A percentile compares a stretch with the other conserved stretches of the same genome.
phyloP scores from a whole-genome alignment of 2,888 invertebrate species.

The Plemyria rubiginata region DNA sequence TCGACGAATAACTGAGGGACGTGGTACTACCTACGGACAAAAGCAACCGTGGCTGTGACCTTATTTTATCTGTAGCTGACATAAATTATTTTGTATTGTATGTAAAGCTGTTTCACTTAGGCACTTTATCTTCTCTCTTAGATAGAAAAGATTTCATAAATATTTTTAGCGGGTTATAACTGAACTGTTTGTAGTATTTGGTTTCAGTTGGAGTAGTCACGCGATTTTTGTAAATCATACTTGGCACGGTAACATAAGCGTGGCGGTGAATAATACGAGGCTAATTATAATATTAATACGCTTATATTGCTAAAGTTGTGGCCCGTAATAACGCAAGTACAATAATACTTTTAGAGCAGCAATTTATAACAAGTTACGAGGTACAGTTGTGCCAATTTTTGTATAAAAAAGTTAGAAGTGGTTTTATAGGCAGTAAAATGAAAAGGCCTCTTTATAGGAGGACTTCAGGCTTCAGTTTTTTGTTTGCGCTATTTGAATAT shows the following conservation, averaged over 20 bases:
- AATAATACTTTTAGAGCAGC: slow-evolving; percentile 1
- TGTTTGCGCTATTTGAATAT: not conserved
- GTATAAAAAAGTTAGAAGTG: not conserved
- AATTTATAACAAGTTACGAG: not conserved
- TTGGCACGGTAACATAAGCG: slow-evolving; percentile 19
- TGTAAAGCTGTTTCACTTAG: too few relatives aligned
- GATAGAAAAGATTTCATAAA: slow-evolving; percentile 24
- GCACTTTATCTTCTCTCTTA: slow-evolving; percentile 14
- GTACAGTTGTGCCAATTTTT: not conserved
- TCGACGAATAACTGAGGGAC: too few relatives aligned
- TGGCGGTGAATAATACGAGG: slow-evolving; percentile 24
- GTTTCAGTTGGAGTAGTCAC: slow-evolving; percentile 30
- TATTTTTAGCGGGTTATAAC: slow-evolving; percentile 32
- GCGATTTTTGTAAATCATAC: slow-evolving; percentile 33
- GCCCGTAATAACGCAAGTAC: not conserved
- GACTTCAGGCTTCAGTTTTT: not conserved
- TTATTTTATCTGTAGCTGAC: too few relatives aligned
- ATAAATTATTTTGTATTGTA: too few relatives aligned
- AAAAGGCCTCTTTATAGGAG: not conserved
- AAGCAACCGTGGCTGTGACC: too few relatives aligned
- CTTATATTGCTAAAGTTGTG: slow-evolving; percentile 16
- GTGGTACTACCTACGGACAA: too few relatives aligned
- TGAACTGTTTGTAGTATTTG: slow-evolving; percentile 29
- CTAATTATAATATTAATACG: slow-evolving; percentile 28
- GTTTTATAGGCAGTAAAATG: not conserved